Conservation (phyloP, 2,113 vertebrate genomes). For the Bungarus multicinctus region DNA sequence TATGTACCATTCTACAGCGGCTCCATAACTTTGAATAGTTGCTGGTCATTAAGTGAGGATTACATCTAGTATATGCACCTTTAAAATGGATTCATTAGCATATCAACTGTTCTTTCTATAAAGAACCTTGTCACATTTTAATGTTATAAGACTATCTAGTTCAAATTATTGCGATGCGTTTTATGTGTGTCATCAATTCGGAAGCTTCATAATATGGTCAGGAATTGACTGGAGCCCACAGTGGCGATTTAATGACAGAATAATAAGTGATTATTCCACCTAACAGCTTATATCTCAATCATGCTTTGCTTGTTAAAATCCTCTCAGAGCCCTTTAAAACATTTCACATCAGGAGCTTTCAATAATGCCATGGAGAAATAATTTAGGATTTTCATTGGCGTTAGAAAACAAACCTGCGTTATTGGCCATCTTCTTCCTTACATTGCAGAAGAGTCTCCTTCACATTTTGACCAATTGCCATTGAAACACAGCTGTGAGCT, state of each 20-base stretch:
- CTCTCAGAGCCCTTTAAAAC: background rate
- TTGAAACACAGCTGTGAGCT: background rate
- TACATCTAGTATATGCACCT: background rate
- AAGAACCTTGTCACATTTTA: background rate
- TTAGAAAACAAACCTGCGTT: background rate
- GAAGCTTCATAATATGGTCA: background rate
- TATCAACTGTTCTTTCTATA: background rate
- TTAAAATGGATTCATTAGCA: background rate
- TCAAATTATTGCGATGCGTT: background rate
- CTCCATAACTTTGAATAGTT: background rate
- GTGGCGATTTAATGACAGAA: background rate
- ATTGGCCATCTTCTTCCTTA: background rate
- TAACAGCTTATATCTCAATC: background rate
- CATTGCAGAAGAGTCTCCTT: background rate
- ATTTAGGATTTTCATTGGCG: background rate
- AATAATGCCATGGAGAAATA: background rate
- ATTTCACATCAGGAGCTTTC: background rate
- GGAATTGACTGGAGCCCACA: background rate
- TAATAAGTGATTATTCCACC: background rate
- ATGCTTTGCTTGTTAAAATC: background rate
- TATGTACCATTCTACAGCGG: background rate
- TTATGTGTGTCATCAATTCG: background rate
- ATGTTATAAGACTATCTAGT: background rate
- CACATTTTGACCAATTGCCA: background rate
- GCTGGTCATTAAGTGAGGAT: background rate